These are phyloP conservation scores for Oreochromis grahami DNA, from an alignment of 2,797 vertebrate genomes.

Conservation along the genomic window DNA sequence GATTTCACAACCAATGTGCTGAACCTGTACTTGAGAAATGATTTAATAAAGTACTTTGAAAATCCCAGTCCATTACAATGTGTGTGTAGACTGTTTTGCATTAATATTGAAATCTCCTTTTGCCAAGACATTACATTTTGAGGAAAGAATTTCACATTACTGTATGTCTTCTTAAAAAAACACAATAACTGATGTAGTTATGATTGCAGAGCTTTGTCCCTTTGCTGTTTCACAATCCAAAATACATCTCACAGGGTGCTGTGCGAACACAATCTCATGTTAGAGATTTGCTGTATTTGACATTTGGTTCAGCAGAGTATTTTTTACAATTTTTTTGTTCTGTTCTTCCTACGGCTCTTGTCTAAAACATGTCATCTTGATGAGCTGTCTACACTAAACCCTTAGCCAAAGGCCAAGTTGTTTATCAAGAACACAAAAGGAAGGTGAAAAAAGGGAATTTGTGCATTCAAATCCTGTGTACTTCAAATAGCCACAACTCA, in stretches of 20 bases:
- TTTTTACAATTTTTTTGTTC: neutral
- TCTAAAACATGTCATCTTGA: neutral
- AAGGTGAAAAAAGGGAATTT: neutral
- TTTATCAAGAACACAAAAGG: neutral
- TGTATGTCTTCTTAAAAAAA: neutral
- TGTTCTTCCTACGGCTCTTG: neutral
- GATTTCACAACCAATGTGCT: neutral
- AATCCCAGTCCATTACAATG: neutral
- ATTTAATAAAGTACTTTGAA: neutral
- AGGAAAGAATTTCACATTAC: slow-evolving; percentile 11
- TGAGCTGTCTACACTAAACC: neutral
- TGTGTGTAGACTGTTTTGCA: neutral
- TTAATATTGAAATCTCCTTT: neutral
- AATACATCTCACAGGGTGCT: neutral
- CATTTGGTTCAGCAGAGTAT: neutral
- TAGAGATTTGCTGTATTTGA: neutral
- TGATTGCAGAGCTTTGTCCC: neutral
- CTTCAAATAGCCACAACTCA: neutral
- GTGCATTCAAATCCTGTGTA: neutral
- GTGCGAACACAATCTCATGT: neutral
- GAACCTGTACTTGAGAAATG: neutral
- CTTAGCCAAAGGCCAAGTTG: neutral
- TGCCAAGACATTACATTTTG: slow-evolving; percentile 9
- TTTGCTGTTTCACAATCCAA: neutral
- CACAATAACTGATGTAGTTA: neutral